Percentiles rank a stretch among this genome's conserved stretches.
phyloP scores from a whole-genome alignment of 2,113 vertebrate genomes.

The Corythoichthys haematopterus region DNA sequence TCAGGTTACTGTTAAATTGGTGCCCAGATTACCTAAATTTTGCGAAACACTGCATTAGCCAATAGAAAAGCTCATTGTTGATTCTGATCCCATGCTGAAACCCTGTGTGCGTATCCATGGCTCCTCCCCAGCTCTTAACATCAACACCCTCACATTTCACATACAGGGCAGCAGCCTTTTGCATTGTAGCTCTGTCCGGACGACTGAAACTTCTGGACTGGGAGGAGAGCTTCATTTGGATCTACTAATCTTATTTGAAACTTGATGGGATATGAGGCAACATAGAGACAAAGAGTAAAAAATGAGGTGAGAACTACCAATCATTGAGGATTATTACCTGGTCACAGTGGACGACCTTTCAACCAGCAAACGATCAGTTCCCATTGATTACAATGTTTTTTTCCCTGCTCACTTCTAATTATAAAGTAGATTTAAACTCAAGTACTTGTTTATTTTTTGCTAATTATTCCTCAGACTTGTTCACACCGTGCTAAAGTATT shows the following conservation, averaged over 20 bases:
- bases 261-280: not conserved
- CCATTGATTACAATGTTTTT: not conserved
- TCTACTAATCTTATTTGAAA: not conserved
- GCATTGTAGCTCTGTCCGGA: not conserved
- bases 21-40: not conserved
- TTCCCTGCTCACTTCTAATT: not conserved
- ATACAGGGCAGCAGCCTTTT: not conserved
- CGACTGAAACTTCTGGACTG: not conserved
- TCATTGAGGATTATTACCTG: not conserved
- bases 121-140: not conserved
- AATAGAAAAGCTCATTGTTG: not conserved
- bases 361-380: conserved; percentile 39
- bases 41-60: not conserved
- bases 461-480: not conserved
- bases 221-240: not conserved
- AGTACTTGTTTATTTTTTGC: not conserved
- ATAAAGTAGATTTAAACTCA: not conserved
- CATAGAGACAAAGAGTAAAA: not conserved
- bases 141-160: not conserved
- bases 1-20: not conserved
- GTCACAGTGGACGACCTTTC: conserved; percentile 6
- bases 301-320: not conserved
- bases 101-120: not conserved
- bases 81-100: not conserved
- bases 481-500: not conserved